These are phyloP conservation scores for Trachelus stipa DNA, from an alignment of 2,888 invertebrate species.

Conservation along the genomic window DNA sequence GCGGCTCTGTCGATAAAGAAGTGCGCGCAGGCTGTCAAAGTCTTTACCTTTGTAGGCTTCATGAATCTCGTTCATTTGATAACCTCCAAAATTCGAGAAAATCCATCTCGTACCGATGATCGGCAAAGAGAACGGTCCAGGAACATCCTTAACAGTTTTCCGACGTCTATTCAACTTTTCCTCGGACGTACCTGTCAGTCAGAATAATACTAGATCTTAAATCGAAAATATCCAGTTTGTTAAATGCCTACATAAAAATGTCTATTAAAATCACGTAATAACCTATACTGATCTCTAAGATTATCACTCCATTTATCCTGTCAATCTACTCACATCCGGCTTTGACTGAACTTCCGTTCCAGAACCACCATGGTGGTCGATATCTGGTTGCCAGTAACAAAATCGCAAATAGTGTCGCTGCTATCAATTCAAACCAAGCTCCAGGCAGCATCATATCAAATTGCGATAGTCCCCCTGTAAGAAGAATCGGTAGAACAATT, in stretches of 20 bases:
- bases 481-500: neutral
- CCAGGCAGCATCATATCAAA: slow-evolving; percentile 48
- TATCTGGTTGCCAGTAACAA: slow-evolving; percentile 55
- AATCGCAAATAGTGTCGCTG: slow-evolving; percentile 50
- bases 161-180: slow-evolving; percentile 35
- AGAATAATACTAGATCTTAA: neutral
- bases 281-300: neutral
- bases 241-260: neutral
- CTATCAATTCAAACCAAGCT: slow-evolving; percentile 58
- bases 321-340: slow-evolving; percentile 42
- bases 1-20: neutral
- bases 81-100: slow-evolving; percentile 74
- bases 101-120: slow-evolving; percentile 86
- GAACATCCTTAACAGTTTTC: slow-evolving; percentile 68
- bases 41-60: slow-evolving; percentile 80
- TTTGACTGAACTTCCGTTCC: slow-evolving; percentile 42
- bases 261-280: neutral
- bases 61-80: slow-evolving; percentile 80
- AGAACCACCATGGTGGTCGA: slow-evolving; percentile 59
- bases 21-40: neutral
- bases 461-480: neutral
- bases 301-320: neutral
- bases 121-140: slow-evolving; percentile 81
- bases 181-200: slow-evolving; percentile 29
- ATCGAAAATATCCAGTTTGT: neutral